Conservation (phyloP, 1,140 invertebrate species). For the Chrysopa pallens region DNA sequence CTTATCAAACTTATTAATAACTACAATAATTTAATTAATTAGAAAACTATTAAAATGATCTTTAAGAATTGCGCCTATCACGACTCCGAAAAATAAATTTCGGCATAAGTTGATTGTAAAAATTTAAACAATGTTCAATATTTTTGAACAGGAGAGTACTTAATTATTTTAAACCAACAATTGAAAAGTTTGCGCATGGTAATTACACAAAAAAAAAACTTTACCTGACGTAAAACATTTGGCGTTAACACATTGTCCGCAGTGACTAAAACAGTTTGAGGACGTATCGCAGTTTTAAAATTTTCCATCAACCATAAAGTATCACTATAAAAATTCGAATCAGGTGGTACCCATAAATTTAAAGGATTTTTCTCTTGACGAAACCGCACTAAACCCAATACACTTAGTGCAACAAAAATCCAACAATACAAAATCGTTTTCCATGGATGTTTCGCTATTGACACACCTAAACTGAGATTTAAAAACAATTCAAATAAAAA, state of each 20-base stretch:
- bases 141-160: conserved; percentile 8
- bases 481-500: conserved; percentile 5
- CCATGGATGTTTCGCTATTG: conserved; percentile 30
- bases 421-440: conserved; percentile 30
- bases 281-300: conserved; percentile 39
- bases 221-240: conserved; percentile 22
- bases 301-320: conserved; percentile 53
- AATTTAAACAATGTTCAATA: conserved; percentile 6
- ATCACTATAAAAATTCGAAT: conserved; percentile 46
- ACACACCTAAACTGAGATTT: conserved; percentile 28
- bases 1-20: too few relatives aligned
- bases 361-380: conserved; percentile 45
- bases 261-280: conserved; percentile 39
- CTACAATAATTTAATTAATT: too few relatives aligned
- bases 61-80: too few relatives aligned
- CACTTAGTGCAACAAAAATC: conserved; percentile 26
- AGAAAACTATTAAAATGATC: too few relatives aligned
- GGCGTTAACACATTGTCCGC: conserved; percentile 46
- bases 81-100: conserved; percentile 17
- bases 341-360: conserved; percentile 49
- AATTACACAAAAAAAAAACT: neutral
- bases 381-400: conserved; percentile 35
- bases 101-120: conserved; percentile 13
- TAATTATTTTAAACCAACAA: conserved; percentile 10
- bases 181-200: neutral